phyloP scores from a whole-genome alignment of 2,113 vertebrate genomes.

The Ammodytes dubius region DNA sequence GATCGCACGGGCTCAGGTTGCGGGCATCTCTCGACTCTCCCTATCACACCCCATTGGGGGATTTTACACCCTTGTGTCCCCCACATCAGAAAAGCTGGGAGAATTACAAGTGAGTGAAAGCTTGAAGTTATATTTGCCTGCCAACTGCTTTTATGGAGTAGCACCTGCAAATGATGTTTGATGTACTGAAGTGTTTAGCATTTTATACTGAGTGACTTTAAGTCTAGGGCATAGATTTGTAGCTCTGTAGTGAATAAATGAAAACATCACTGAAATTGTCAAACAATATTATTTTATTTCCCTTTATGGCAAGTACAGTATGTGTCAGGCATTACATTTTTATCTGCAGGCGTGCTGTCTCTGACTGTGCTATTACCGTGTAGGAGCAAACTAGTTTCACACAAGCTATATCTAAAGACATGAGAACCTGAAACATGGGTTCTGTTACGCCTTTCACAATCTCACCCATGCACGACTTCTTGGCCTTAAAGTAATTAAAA shows the following conservation, averaged over 20 bases:
- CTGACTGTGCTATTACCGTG: not conserved
- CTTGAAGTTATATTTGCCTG: not conserved
- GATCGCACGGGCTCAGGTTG: slow-evolving; percentile 88
- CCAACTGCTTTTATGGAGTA: not conserved
- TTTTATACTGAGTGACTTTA: not conserved
- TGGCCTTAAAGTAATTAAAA: not conserved
- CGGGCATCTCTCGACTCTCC: slow-evolving; percentile 88
- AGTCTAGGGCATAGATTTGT: not conserved
- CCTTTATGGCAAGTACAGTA: not conserved
- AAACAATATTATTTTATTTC: not conserved
- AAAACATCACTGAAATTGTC: not conserved
- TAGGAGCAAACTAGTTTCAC: not conserved
- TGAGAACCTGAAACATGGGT: not conserved
- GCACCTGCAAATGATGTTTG: slow-evolving; percentile 5
- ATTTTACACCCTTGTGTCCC: slow-evolving; percentile 91
- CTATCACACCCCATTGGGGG: slow-evolving; percentile 89
- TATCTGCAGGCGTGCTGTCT: not conserved
- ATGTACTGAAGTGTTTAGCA: not conserved
- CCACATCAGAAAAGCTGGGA: slow-evolving; percentile 91
- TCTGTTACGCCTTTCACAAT: not conserved
- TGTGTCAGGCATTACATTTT: too few species aligned
- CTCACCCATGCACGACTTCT: not conserved
- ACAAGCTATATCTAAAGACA: not conserved
- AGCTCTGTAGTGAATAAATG: not conserved
- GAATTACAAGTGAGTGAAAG: slow-evolving; percentile 90